Evolutionary conservation across 2,797 vertebrate genomes (phyloP), one percentile per base, ranked within the genome.

Genomic region (Rhadinocentrus ornatus): DNA sequence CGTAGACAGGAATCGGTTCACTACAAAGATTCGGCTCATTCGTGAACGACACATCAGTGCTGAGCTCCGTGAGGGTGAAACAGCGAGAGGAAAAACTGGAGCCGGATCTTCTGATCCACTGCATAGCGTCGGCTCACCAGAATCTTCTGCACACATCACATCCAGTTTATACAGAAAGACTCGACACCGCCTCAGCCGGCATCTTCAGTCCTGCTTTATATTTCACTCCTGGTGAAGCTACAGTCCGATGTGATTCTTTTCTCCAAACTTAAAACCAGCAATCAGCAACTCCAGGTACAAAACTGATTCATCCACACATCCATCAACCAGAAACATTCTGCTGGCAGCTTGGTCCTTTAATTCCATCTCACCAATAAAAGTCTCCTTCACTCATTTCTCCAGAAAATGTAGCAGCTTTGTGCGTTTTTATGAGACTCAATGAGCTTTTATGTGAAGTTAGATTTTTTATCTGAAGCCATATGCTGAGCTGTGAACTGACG

Each of bases 401-500:
- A 79, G 72, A 77, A 76, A 83, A 54, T 8, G 81, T 88, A 88
- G 86, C 85, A 81, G 64, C 34, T 53, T 0, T 62, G 41, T 78
- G 75, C 69, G 10, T 84, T 79, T 78, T 46, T 44, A 69, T 11
- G 35, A 57, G 52, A 75, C 34, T 78, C 63, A 29, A 9, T 9
- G 22, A 69, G 65, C 75, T 73, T 56, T 70, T 77, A 27, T 63
- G 16, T 35, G n/a, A 54, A 41, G 77, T 80, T 66, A 65, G 53
- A 32, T 72, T 85, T 29, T 59, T 31, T 81, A 52, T 78, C 73
- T 79, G 44, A 90, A 90, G 87, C 90, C 88, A 86, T 90, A 84
- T 31, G 73, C 84, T 78, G 9, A 86, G 65, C 78, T 84, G 71
- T 79, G 78, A 86, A 18, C 67, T 61, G 66, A 82, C 59, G 82